Evolutionary conservation across 2,888 invertebrate species (phyloP), one percentile per base, ranked within the genome.

Genomic region (Harpagoxenus sublaevis): DNA sequence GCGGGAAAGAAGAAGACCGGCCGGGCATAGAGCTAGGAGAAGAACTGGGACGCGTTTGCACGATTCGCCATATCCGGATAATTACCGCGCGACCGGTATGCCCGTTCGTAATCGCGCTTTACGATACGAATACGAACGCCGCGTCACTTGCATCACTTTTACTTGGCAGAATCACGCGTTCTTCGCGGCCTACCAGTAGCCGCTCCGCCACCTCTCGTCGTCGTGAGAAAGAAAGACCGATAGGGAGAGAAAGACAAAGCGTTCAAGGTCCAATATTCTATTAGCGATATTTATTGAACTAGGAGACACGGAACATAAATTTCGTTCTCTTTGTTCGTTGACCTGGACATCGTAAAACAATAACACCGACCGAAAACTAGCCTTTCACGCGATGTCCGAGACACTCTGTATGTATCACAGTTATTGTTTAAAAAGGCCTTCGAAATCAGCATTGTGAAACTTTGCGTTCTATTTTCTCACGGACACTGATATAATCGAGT

Each of bases 1-100:
- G 75, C 87, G 82, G 85, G 87, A 88, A 90, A 85, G 89, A 88
- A 84, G 78, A 88, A 84, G 78, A 77, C 66, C 88, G 84, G 71
- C 55, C 71, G 83, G 68, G 83, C 12, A 48, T 42, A 35, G 35
- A 35, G 35, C 9, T 6, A 83, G 88, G 84, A 88, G 86, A 84
- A 83, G 89, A 92, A 92, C 87, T 92, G 86, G 92, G 92, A 91
- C 91, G 91, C 91, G 88, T 90, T 89, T 89, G 90, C 90, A 87
- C 91, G 92, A 91, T 92, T 92, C 88, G 79, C 89, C 92, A 90
- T 92, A 91, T 91, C 89, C 92, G 89, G 92, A 92, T 91, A 91
- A 92, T 91, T 91, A 91, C 91, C 79, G 74, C 42, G 68, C 89
- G 87, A 89, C 87, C 90, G 82, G 87, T 84, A 89, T 87, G 85